A percentile compares a stretch with the other conserved stretches of the same genome.
Conservation (phyloP, 2,113 vertebrate genomes). For the Lampris megalopsis region DNA sequence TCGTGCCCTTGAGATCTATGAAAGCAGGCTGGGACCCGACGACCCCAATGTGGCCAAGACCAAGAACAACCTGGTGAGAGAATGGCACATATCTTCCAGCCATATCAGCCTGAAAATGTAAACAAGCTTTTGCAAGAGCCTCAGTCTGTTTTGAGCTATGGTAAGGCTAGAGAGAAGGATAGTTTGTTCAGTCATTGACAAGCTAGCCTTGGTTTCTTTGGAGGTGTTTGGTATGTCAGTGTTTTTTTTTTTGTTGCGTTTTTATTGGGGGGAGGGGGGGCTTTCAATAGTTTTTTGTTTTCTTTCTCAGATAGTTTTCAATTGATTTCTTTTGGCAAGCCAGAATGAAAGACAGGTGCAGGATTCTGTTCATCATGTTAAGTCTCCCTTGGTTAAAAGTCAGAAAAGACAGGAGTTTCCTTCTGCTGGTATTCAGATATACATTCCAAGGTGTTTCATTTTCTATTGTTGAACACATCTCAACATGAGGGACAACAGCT, state of each 20-base stretch:
- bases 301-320: neutral
- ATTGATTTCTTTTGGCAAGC: neutral
- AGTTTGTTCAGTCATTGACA: neutral
- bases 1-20: constrained; percentile 96
- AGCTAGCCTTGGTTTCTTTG: neutral
- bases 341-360: neutral
- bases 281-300: neutral
- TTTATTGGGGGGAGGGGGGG: neutral
- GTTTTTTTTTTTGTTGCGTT: neutral
- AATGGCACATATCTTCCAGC: neutral
- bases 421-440: neutral
- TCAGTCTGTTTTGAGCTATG: constrained; percentile 1
- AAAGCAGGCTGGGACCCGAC: constrained; percentile 91
- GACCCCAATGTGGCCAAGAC: constrained; percentile 98
- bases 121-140: neutral
- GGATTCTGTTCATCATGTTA: neutral
- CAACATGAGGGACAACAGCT: neutral
- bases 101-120: too few species aligned
- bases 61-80: constrained; percentile 96
- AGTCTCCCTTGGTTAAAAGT: too few species aligned
- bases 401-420: too few species aligned
- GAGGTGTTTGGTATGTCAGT: neutral
- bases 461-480: neutral
- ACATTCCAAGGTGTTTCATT: neutral
- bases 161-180: neutral